Conservation (phyloP, 1,140 invertebrate genomes). For the Trichomalopsis sarcophagae region DNA sequence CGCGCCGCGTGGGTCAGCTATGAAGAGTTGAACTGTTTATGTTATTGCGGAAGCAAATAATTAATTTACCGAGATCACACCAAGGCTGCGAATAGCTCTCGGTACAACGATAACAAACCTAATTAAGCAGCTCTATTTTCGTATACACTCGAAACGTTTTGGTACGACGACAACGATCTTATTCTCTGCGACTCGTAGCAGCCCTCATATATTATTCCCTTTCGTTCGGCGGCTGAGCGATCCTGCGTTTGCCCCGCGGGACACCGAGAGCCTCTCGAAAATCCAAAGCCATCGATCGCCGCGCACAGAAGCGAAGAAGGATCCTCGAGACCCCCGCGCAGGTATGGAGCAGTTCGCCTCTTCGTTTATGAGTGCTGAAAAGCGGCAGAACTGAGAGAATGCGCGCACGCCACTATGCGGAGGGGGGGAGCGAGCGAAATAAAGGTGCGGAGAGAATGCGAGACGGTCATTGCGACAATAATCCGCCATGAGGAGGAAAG, state of each 20-base stretch:
- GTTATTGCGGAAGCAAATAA: not conserved
- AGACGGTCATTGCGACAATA: conserved; percentile 2
- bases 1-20: not conserved
- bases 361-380: conserved; percentile 17
- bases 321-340: not conserved
- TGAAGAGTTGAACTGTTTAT: not conserved
- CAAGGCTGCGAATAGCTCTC: not conserved
- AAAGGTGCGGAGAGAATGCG: conserved; percentile 49
- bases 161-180: not conserved
- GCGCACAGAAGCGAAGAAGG: not conserved
- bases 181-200: no score
- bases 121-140: not conserved
- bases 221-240: not conserved
- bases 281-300: not conserved
- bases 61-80: not conserved
- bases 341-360: not conserved
- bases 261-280: not conserved
- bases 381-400: not conserved
- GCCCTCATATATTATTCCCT: not conserved
- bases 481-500: not conserved
- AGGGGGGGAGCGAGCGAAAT: conserved; percentile 45
- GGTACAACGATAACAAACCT: not conserved
- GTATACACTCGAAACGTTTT: not conserved
- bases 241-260: not conserved
- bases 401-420: not conserved